Evolutionary conservation across 2,113 vertebrate species (phyloP), one percentile per base, ranked within the genome.

Genomic region (Cyanoderma ruficeps): DNA sequence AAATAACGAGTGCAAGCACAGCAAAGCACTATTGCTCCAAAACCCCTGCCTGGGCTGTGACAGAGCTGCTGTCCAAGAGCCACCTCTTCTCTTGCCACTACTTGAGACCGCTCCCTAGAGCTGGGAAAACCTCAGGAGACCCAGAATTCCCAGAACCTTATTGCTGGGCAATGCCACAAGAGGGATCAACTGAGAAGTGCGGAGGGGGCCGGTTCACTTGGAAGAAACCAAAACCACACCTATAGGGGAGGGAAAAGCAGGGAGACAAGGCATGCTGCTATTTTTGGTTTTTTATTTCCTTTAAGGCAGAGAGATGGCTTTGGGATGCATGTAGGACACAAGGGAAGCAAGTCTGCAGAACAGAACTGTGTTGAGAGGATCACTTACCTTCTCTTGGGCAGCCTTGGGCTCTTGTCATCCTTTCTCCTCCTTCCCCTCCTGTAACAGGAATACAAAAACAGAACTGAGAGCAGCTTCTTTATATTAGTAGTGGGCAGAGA

Each of bases 351-450:
- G 42, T 31, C 41, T 80, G 74, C 60, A 84, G 41, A 88, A 63
- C 16, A 82, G 10, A 75, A 68, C 22, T 25, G 56, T 49, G 24
- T 6, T 31, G 47, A 71, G 27, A 41, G 30, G 28, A 55, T 46
- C 52, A 64, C 89, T 98, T 85, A 99, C 99, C 99, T 98, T 96
- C 99, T 99, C 95, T 99, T 99, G 55, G 99, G 99, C 90, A 99
- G 97, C 35, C 99, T 98, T 21, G 99, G 99, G 50, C 99, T 99
- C 98, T 99, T 99, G 94, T 99, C 99, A 87, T 99, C 99, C 98
- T 99, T 99, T 97, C 99, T 98, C 91, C 99, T 98, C 41, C 99
- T 98, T 65, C 99, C 99, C 97, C 99, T 99, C 98, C 99, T 99
- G 72, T 25, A 96, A 96, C 27, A 95, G 60, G 55, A 94, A 75